These are phyloP conservation scores for Brotogeris chrysoptera DNA, from an alignment of 2,797 vertebrate genomes.

Conservation along the genomic window DNA sequence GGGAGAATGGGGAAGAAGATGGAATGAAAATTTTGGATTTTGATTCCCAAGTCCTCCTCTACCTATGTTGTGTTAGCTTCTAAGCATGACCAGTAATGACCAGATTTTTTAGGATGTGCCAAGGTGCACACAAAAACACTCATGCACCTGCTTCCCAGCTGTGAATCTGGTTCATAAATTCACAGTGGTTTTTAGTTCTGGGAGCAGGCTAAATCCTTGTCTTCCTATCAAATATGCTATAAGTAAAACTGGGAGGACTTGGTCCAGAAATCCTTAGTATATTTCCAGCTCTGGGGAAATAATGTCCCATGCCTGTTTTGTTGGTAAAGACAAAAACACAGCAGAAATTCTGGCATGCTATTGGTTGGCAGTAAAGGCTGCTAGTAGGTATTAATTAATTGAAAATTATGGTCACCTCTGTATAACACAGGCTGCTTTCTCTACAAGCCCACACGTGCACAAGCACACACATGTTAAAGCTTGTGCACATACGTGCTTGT, in stretches of 20 bases:
- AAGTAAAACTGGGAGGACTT: not conserved
- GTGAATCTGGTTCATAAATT: not conserved
- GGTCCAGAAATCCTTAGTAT: not conserved
- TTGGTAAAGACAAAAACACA: not conserved
- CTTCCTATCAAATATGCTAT: not conserved
- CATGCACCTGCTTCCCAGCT: not conserved
- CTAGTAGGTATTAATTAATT: not conserved
- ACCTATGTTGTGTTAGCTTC: not conserved
- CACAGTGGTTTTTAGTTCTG: not conserved
- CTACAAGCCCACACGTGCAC: rapidly evolving
- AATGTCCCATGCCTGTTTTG: not conserved
- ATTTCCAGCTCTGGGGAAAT: not conserved
- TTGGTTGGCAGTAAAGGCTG: not conserved
- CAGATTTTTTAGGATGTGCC: not conserved
- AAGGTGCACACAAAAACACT: not conserved
- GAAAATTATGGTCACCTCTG: not conserved
- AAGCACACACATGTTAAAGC: not conserved
- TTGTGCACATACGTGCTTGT: rapidly evolving
- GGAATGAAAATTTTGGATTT: not conserved
- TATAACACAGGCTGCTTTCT: not conserved
- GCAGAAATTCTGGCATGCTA: not conserved
- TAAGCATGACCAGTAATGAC: not conserved
- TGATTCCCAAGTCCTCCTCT: not conserved
- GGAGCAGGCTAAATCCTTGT: not conserved
- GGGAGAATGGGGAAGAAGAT: not conserved